Percentiles rank a stretch among this genome's conserved stretches.
phyloP scores from a whole-genome alignment of 2,888 invertebrate species.

The Peribatodes rhomboidaria region DNA sequence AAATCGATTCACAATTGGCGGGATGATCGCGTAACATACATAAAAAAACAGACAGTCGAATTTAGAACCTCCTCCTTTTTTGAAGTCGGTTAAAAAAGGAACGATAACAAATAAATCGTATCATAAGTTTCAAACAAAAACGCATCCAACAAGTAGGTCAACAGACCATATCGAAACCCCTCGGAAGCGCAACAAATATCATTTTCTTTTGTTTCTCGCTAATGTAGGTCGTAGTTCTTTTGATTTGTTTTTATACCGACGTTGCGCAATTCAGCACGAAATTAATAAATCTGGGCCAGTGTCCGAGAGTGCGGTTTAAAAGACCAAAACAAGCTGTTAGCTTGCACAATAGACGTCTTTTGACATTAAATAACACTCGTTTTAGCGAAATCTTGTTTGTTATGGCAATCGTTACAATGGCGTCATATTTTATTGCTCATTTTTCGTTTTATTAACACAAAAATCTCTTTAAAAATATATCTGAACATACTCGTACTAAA shows the following conservation, averaged over 20 bases:
- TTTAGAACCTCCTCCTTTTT: no score
- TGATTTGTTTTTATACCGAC: slow-evolving; percentile 33
- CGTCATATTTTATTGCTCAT: background rate
- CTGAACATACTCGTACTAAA: background rate
- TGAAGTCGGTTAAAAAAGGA: no score
- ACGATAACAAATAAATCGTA: no score
- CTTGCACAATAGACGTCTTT: slow-evolving; percentile 61
- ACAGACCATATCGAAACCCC: slow-evolving; percentile 13
- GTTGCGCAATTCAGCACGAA: slow-evolving; percentile 58
- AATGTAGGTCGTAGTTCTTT: slow-evolving; percentile 42
- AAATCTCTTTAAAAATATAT: background rate
- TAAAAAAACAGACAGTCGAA: no score
- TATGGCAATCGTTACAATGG: slow-evolving; percentile 2
- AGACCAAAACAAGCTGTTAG: slow-evolving; percentile 59
- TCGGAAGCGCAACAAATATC: slow-evolving; percentile 33
- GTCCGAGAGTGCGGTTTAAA: slow-evolving; percentile 52
- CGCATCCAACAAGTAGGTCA: slow-evolving; percentile 23
- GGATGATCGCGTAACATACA: no score
- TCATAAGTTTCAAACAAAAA: background rate
- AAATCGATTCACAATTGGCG: no score
- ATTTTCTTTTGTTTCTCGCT: slow-evolving; percentile 43
- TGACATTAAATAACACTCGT: slow-evolving; percentile 48
- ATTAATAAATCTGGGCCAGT: slow-evolving; percentile 58
- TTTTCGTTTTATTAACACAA: background rate
- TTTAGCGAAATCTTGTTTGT: slow-evolving; percentile 32